Base-by-base conservation (phyloP, 2,888 invertebrate species). In the Sympetrum striolatum region DNA sequence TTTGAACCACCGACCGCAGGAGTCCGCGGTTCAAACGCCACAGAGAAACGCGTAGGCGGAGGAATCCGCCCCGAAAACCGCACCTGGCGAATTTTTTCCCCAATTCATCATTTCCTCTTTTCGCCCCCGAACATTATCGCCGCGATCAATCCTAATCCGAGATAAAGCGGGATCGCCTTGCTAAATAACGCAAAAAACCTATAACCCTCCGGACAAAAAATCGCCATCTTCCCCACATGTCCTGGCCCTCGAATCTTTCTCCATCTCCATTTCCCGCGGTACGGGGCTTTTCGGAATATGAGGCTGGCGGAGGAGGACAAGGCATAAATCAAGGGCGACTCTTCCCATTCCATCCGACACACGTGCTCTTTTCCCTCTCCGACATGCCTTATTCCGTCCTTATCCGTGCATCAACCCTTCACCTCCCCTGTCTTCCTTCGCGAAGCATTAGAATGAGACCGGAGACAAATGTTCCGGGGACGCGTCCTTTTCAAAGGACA, bases 261-360 rank as follows among this genome's bases (percentile, higher is more conserved):
- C 58, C 82, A 48, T 58, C 44, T 53, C 53, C 0, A 48, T 48
- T 35, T 15, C 44, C 10, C 44, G 10, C 44, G 81, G 12, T 25
- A 4, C 1, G 25, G n/a, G 48, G 81, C 2, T 44, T 44, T 25
- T 81, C 15, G 81, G 81, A 81, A 48, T 53, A 25, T 31, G 5
- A 22, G 64, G 64, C 1, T 8, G 14, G 22, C 10, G 44, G 22
- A 25, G 64, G 64, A 22, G 64, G 64, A 48, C 48, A 48, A 58
- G 58, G 82, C 82, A 82, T 82, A 82, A 82, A 82, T 82, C 82
- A 82, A 58, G 82, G 58, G 18, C 31, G 48, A 48, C 82, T 35
- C 53, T 48, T 82, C 82, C 82, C 53, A 53, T 82, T 81, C 81
- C 81, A 81, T 81, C 53, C 31, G 82, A 58, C 58, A 82, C 53